Evolutionary conservation across 2,888 invertebrate species (phyloP), one percentile per base, ranked within the genome.

Genomic region (Glaucopsyche alexis): DNA sequence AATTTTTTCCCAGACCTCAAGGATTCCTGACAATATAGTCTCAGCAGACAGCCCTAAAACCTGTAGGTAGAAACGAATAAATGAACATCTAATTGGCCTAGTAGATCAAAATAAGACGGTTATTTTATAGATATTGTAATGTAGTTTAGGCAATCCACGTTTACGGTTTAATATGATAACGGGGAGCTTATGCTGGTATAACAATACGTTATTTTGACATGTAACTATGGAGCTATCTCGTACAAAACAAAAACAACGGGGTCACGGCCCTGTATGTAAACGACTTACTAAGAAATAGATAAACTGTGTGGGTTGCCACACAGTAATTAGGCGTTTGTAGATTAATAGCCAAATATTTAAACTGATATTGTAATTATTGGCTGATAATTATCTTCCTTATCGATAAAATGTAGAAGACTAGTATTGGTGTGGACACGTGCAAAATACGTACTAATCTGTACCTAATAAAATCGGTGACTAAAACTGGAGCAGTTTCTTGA

Each of bases 301-400:
- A 69, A 69, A 69, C 38, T 60, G 38, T 55, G 19, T 19, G 55
- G 29, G 29, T 29, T 3, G n/a, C n/a, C n/a, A n/a, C n/a, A n/a
- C n/a, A 29, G 0, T 13, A 60, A 60, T 60, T 60, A 60, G 60
- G 60, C 29, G 60, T 50, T 71, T n/a, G n/a, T 50, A 50, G 49
- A 49, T n/a, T 71, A 71, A 71, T 71, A 71, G n/a, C 8, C 50
- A 38, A 71, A 71, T 71, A 29, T 50, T 49, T 29, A 60, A 47
- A 38, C 29, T 29, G 60, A 60, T 60, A 60, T 60, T 60, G 29
- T 60, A 60, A 29, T 60, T 60, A 38, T 47, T 47, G 47, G 2
- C 14, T 60, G 60, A 60, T 60, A 29, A 29, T 38, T 38, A 55
- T 14, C 14, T 60, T 60, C 4, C 13, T 60, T 60, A 60, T 13